Percentiles rank a stretch among this genome's conserved stretches.
Conservation (phyloP, 2,888 invertebrate species). For the Cheilosia urbana region DNA sequence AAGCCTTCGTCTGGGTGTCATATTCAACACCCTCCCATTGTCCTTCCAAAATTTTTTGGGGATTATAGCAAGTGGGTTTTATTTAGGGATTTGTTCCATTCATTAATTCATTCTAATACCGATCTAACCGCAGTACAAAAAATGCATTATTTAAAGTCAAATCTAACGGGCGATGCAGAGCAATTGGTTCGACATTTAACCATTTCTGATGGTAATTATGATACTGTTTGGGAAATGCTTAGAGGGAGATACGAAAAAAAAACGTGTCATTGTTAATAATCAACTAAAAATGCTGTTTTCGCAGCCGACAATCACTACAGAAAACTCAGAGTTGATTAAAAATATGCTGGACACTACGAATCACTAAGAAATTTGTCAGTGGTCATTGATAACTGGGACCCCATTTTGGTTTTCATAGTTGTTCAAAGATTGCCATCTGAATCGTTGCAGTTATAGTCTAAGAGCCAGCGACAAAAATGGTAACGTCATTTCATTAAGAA, state of each 20-base stretch:
- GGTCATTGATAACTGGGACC: no score
- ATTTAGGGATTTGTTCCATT: not conserved
- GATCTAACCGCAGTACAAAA: not conserved
- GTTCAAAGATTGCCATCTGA: no score
- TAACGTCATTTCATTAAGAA: no score
- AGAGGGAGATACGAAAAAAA: not conserved
- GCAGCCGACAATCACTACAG: not conserved
- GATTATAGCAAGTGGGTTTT: not conserved
- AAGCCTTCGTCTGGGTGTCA: no score
- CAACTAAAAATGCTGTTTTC: not conserved
- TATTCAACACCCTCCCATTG: no score
- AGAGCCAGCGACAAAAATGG: no score
- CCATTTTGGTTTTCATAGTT: no score
- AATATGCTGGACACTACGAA: not conserved
- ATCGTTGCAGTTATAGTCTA: not conserved
- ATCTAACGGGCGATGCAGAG: no score
- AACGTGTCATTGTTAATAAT: not conserved
- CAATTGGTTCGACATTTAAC: no score
- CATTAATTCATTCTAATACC: constrained; percentile 1
- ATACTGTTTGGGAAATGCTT: not conserved
- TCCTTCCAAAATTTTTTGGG: not conserved
- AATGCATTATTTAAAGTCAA: no score
- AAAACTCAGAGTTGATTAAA: not conserved
- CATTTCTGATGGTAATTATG: not conserved
- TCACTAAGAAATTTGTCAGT: not conserved